phyloP scores from a whole-genome alignment of 1,140 invertebrate species.

The Pogonomyrmex barbatus region DNA sequence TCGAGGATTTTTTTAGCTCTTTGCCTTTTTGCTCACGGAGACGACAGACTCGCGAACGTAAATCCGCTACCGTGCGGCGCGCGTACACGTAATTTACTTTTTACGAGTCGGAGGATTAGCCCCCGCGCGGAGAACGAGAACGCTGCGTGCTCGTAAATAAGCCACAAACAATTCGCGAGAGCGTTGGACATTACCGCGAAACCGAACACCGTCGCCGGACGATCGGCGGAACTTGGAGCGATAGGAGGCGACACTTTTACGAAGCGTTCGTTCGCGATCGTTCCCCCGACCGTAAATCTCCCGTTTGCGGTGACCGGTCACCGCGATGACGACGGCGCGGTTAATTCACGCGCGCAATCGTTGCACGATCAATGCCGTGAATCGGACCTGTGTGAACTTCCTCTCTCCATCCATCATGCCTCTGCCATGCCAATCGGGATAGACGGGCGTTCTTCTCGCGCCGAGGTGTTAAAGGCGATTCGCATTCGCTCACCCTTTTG shows the following conservation, averaged over 20 bases:
- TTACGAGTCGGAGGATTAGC: not conserved
- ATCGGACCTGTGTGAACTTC: slow-evolving; percentile 51
- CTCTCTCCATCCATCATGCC: slow-evolving; percentile 72
- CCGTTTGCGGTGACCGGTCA: slow-evolving; percentile 20
- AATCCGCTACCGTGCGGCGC: not conserved
- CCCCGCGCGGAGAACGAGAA: not conserved
- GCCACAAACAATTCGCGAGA: not conserved
- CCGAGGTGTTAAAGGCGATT: slow-evolving; percentile 20
- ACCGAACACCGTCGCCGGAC: not conserved
- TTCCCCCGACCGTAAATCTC: slow-evolving; percentile 28
- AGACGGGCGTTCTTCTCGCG: slow-evolving; percentile 60
- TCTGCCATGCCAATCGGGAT: slow-evolving; percentile 74
- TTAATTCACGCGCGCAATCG: slow-evolving; percentile 46
- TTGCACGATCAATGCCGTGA: slow-evolving; percentile 60
- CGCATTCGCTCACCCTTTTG: slow-evolving; percentile 78
- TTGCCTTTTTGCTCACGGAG: not conserved
- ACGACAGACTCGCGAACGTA: not conserved
- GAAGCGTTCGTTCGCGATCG: slow-evolving; percentile 17
- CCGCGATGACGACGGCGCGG: slow-evolving; percentile 22
- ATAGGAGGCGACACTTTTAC: slow-evolving; percentile 27
- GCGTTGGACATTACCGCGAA: not conserved
- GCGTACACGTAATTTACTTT: slow-evolving; percentile 1
- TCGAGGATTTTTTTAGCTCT: not conserved
- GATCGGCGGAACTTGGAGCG: not conserved
- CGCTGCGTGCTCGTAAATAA: slow-evolving; percentile 5